Base-by-base conservation (phyloP, 2,888 invertebrate genomes). In the Agrochola circellaris region DNA sequence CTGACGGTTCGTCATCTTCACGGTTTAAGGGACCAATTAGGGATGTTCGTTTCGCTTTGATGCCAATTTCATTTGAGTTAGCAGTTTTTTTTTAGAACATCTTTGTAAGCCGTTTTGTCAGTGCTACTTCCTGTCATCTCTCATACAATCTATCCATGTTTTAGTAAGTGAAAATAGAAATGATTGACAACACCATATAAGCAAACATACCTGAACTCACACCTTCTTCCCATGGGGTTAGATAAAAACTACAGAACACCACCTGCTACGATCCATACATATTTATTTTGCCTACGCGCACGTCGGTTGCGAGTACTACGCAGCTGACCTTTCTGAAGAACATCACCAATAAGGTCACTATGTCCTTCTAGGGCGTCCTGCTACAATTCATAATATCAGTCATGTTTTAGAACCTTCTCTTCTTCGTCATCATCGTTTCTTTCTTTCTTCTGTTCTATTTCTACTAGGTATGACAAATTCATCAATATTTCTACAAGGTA, bases 1-100 rank as follows among this genome's bases (percentile, higher is more conserved):
- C 72, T 68, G 75, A 65, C 61, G 64, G 70, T 67, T n/a, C 11
- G 11, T 77, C 66, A 78, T 61, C 34, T 77, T 85, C 7, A 72
- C 8, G 30, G 54, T 51, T 61, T 61, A 42, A 34, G 4, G n/a
- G 13, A n/a, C 6, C 4, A 54, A 73, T 42, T 58, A 58, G 15
- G 17, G 26, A 58, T n/a, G 58, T 20, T n/a, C 6, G 17, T 77
- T 62, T 26, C 5, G 11, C 5, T 56, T 56, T n/a, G 51, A 11
- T 54, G 17, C 0, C 23, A 34, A n/a, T 17, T 34, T 34, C 6
- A 6, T 51, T 67, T 2, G 3, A 2, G 23, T 9, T n/a, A 23
- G 7, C 0, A 15, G 15, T 30, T 0, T 30, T 66, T 11, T 23
- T 67, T 48, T 20, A 8, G 13, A 30, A 66, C 4, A 13, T 13